Base-by-base conservation (phyloP, 2,113 vertebrate species). In the Lepus timidus region DNA sequence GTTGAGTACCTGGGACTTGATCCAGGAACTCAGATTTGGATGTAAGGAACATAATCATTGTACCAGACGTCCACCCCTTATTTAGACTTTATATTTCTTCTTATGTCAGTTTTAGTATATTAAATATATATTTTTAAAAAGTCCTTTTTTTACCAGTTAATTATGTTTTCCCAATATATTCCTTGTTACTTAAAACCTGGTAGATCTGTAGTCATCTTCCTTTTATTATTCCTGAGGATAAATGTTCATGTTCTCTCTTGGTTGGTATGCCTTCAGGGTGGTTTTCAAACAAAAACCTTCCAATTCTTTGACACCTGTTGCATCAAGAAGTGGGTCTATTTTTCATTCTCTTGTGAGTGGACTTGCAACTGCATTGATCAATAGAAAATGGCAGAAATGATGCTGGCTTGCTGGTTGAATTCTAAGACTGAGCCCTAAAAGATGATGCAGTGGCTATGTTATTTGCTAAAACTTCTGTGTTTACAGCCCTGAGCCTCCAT, bases 131-230 rank as follows among this genome's bases (percentile, higher is more conserved):
- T 74, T 58, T 9, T n/a, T 62, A 78, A 68, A 39, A 62, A 64
- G 2, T 88, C 17, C 11, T 83, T 92, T 86, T 88, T 93, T 90
- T 83, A n/a, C 9, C 92, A 88, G 51, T 84, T 67, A 49, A 83
- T 84, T 88, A 39, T 67, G 6, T 17, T 13, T 80, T 92, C 75
- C 33, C 44, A 84, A 82, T 64, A 75, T 70, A 67, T 78, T 73
- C 62, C 49, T 31, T 27, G 73, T 64, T 88, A 81, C 65, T 91
- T 91, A 93, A 88, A 62, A 4, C 23, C 23, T 25, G 23, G 65
- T 4, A 36, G 25, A 61, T 31, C 44, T 74, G 6, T 2, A 88
- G 25, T 75, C 33, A 58, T 16, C 11, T 36, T 65, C 11, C 17
- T 75, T 85, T 70, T n/a, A n/a, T 74, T 75, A 80, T 58, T 84